These are phyloP conservation scores for Cichlasoma orientale DNA, from an alignment of 2,797 vertebrate species.

Conservation along the genomic window DNA sequence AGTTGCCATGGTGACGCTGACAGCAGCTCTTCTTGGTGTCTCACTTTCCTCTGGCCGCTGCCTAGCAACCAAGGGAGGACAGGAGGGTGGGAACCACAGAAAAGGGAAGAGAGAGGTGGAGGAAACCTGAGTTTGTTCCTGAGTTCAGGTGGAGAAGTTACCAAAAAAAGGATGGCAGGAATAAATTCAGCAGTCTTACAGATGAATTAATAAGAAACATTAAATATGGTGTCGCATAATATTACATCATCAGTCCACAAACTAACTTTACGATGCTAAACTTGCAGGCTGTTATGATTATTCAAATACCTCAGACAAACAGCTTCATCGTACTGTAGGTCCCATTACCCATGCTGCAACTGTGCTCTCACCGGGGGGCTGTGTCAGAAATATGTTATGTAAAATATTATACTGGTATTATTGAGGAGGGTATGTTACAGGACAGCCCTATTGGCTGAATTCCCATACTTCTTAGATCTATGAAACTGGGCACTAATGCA, in stretches of 20 bases:
- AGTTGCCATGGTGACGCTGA: constrained; percentile 81
- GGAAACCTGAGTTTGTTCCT: constrained; percentile 43
- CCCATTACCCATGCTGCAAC: background rate
- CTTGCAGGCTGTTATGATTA: background rate
- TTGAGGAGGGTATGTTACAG: background rate
- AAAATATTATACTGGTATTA: background rate
- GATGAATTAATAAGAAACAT: background rate
- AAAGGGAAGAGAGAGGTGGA: constrained; percentile 18
- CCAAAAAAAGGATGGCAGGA: background rate
- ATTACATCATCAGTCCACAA: background rate
- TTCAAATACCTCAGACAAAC: background rate
- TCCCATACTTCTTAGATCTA: too few species aligned
- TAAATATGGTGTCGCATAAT: background rate
- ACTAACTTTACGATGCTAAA: background rate
- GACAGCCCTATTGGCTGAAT: background rate
- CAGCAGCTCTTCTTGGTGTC: constrained; percentile 74
- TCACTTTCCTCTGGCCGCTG: constrained; percentile 76
- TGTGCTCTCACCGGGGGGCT: background rate
- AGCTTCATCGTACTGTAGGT: background rate
- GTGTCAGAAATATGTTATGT: background rate
- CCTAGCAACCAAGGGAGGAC: constrained; percentile 77
- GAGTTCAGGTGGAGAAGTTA: constrained; percentile 42
- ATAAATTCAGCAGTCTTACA: background rate
- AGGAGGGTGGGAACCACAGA: constrained; percentile 49
- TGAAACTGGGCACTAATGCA: background rate